Conservation (phyloP, 2,113 vertebrate genomes). For the Ploceus nigricollis region DNA sequence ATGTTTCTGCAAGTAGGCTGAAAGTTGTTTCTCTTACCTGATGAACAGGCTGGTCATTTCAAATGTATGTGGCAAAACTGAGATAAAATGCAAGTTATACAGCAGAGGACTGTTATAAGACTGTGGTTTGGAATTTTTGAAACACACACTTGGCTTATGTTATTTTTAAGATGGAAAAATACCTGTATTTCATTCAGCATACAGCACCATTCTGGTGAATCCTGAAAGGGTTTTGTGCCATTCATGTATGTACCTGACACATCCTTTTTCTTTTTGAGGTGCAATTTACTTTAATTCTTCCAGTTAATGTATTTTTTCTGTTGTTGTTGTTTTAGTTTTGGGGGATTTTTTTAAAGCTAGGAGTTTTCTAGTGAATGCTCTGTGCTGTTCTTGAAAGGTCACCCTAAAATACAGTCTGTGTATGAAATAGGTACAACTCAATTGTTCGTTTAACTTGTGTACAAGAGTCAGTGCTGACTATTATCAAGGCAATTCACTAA, state of each 20-base stretch:
- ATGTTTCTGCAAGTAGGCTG: constrained; percentile 19
- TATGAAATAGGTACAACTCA: constrained; percentile 39
- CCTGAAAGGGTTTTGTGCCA: neutral
- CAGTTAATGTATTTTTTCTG: neutral
- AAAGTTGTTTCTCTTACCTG: neutral
- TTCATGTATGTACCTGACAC: neutral
- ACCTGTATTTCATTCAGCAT: neutral
- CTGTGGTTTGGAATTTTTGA: constrained; percentile 22
- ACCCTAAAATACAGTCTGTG: neutral
- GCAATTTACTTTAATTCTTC: constrained; percentile 60
- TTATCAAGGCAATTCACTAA: constrained; percentile 35
- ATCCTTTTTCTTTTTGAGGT: constrained; percentile 52
- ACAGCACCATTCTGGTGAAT: neutral
- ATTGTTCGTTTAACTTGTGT: constrained; percentile 21
- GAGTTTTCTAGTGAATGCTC: neutral
- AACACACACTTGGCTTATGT: neutral
- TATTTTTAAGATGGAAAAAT: constrained; percentile 8
- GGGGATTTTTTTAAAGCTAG: neutral
- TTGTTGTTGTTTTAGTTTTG: neutral
- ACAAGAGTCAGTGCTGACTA: constrained; percentile 35
- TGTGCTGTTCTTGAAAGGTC: constrained; percentile 16
- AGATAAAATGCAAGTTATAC: constrained; percentile 5
- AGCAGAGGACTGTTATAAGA: constrained; percentile 7
- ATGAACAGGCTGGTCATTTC: constrained; percentile 11
- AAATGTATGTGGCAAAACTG: neutral